Evolutionary conservation across 2,113 vertebrate species (phyloP), one percentile per base, ranked within the genome.

Genomic region (Prochilodus magdalenae): DNA sequence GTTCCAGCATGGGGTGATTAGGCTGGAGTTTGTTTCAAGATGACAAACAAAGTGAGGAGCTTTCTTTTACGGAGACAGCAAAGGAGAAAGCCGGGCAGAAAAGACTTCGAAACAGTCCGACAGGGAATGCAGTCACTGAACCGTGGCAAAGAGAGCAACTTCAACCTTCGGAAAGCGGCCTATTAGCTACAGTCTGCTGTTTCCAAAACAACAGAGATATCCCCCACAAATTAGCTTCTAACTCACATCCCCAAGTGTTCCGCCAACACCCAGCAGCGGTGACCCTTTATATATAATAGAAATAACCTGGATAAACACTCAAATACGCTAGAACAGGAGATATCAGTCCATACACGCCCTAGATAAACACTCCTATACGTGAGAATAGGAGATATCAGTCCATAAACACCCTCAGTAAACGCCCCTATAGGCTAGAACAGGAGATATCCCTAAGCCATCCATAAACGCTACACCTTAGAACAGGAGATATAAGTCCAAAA

Each of bases 131-230:
- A 57, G 65, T 18, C 65, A 36, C 16, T 67, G 30, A 67, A 67
- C 29, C 65, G 30, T 30, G 22, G 65, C 16, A 22, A 67, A 22
- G 22, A 36, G 33, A 36, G 36, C 16, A 36, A 36, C 65, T 36
- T 67, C 65, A 18, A 15, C 65, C 65, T 67, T 36, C 33, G 12
- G 65, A 30, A 10, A 40, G 18, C 30, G 8, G 30, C 65, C 65
- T 40, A 67, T 67, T 67, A 67, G 29, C 65, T 40, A 20, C 30
- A 67, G 65, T 36, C 65, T 67, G 65, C 29, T 67, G 65, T 67
- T 67, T 67, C 33, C 8, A 36, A 36, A 66, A 66, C 18, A 18
- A 18, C 16, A 20, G 33, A 36, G 65, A 24, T 36, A 36, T 67
- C 29, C 30, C 65, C 18, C 7, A 33, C 30, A 36, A 67, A 57